These are phyloP conservation scores for Callorhinus ursinus DNA, from an alignment of 2,113 vertebrate species.

Conservation along the genomic window DNA sequence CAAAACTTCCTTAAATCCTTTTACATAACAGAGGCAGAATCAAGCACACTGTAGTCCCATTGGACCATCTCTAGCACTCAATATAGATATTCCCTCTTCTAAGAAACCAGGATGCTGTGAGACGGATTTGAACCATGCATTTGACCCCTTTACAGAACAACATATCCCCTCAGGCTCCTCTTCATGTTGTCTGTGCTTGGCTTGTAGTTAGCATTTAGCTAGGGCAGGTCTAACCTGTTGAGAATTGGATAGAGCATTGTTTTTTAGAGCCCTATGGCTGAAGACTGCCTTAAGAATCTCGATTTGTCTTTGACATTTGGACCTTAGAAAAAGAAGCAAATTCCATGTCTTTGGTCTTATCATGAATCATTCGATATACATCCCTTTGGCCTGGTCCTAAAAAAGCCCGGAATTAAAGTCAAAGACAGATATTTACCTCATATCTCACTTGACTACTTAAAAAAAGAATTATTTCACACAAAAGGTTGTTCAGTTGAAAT, in stretches of 20 bases:
- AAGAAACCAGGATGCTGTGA: background rate
- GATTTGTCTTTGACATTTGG: background rate
- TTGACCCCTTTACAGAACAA: slow-evolving; percentile 64
- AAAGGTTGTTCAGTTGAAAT: slow-evolving; percentile 7
- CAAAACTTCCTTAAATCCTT: slow-evolving; percentile 23
- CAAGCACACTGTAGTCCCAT: slow-evolving; percentile 17
- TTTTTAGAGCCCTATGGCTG: background rate
- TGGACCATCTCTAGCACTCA: background rate
- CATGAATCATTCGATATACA: background rate
- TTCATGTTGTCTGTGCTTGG: slow-evolving; percentile 38
- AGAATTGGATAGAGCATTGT: slow-evolving; percentile 15
- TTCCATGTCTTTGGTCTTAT: background rate
- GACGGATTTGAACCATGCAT: slow-evolving; percentile 47
- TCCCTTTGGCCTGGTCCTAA: slow-evolving; percentile 26
- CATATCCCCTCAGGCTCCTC: slow-evolving; percentile 42
- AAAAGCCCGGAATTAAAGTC: background rate
- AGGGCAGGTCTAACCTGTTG: background rate
- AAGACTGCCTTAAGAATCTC: slow-evolving; percentile 25
- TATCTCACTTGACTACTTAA: background rate
- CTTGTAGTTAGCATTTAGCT: slow-evolving; percentile 56
- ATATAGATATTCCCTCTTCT: slow-evolving; percentile 10
- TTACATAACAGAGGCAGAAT: slow-evolving; percentile 37
- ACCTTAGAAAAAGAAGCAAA: slow-evolving; percentile 46
- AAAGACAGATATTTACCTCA: slow-evolving; percentile 15
- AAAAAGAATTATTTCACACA: slow-evolving; percentile 18